Base-by-base conservation (phyloP, 2,797 vertebrate genomes). In the Enteromius treurensis region DNA sequence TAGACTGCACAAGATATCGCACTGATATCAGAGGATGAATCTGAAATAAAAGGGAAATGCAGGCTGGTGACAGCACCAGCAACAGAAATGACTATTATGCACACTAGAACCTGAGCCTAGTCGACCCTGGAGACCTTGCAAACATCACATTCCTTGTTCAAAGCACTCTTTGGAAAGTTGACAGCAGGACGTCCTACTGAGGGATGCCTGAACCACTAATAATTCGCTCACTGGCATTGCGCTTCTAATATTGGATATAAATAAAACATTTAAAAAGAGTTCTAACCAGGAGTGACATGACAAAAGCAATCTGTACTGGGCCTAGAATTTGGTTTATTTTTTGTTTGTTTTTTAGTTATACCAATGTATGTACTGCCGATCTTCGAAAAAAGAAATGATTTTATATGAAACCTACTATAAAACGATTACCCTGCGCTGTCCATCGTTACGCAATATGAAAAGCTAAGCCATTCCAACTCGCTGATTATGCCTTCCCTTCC, bases 11-110 rank as follows among this genome's bases (percentile, higher is more conserved):
- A 29, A 77, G 73, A 32, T 29, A 81, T 62, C 10, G 1, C 17
- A 77, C 75, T 55, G 60, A 71, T 77, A 76, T 49, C 70, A 80
- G 37, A 76, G 26, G n/a, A 85, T 53, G 51, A 51, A 81, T 65
- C 79, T 8, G 17, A 85, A 58, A 85, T 64, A 64, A 78, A 84
- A 73, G 23, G 29, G 29, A 17, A 80, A 53, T 0, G 9, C 58
- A 55, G 37, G 74, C 79, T 85, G 74, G 26, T 82, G 81, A 78
- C 75, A 83, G 65, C n/a, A 64, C 34, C 67, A 40, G 21, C 71
- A 19, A 47, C 21, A 81, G 34, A 65, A 79, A 17, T 49, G 51
- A 15, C 73, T 42, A 29, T 29, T 78, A 60, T 2, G 19, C 14
- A 71, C n/a, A 51, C 1, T n/a, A 53, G 62, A 73, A 11, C 17